These are phyloP conservation scores for Drosophila equinoxialis DNA, from an alignment of 1,140 invertebrate species.

Conservation along the genomic window DNA sequence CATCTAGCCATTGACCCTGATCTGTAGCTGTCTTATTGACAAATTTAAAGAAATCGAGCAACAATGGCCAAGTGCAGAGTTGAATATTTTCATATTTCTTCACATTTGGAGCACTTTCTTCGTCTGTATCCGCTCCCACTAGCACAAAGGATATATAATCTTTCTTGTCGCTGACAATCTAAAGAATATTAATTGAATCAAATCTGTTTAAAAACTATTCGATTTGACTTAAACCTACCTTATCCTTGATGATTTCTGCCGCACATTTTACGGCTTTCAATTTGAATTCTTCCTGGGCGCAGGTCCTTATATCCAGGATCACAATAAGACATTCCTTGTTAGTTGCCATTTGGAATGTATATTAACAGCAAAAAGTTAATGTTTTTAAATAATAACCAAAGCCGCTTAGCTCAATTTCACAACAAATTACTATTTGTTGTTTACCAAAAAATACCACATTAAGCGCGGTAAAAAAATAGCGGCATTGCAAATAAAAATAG, in stretches of 20 bases:
- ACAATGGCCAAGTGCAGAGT: slow-evolving; percentile 64
- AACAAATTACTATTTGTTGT: slow-evolving; percentile 23
- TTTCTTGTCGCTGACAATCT: slow-evolving; percentile 72
- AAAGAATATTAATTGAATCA: background rate
- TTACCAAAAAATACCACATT: background rate
- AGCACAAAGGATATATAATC: slow-evolving; percentile 73
- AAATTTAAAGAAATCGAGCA: slow-evolving; percentile 57
- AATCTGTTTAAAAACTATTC: background rate
- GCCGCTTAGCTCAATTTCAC: slow-evolving; percentile 60
- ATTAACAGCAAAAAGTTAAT: background rate
- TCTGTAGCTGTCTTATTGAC: slow-evolving; percentile 53
- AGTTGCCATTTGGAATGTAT: slow-evolving; percentile 45
- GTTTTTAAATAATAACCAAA: slow-evolving; percentile 12
- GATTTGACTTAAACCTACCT: slow-evolving; percentile 30
- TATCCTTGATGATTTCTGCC: slow-evolving; percentile 66
- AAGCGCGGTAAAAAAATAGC: too few relatives aligned
- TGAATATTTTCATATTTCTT: slow-evolving; percentile 23
- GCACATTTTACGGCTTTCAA: slow-evolving; percentile 62
- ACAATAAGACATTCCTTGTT: slow-evolving; percentile 66
- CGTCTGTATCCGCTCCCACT: slow-evolving; percentile 50
- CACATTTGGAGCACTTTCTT: slow-evolving; percentile 38
- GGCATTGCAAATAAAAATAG: too few relatives aligned
- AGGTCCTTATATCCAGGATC: slow-evolving; percentile 62
- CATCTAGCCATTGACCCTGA: slow-evolving; percentile 70
- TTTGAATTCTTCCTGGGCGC: slow-evolving; percentile 62